Evolutionary conservation across 53 echinoderm and acorn worm species (phyloP), one percentile per base, ranked within the genome.

Genomic region (Mesocentrotus franciscanus): DNA sequence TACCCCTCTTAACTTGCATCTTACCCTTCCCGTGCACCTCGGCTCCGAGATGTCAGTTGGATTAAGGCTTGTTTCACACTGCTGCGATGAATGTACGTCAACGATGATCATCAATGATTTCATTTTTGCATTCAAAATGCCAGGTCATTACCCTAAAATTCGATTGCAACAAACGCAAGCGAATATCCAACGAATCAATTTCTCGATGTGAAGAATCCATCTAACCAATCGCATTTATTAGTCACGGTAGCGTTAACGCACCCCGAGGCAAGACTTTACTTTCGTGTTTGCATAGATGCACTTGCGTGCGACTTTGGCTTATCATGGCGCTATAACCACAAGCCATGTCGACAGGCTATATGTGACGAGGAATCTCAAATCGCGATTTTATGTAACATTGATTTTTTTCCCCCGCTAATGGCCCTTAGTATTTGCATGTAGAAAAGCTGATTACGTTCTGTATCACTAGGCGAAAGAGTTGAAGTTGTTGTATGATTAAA

Each of bases 271-370:
- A 36, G 81, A 42, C 81, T 39, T 81, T 18, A 81, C 81, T 42
- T 76, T 39, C 17, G 20, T 42, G 3, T 81, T 81, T 36, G 81
- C 81, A 39, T 81, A 33, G 81, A 36, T 42, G 81, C 81, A 18
- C 22, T 81, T 39, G 81, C 81, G 42, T 81, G 81, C 22, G 81
- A 42, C 81, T 39, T 42, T 81, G 81, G 81, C 81, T 81, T 81
- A 81, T 42, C 17, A 42, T 36, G 42, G 81, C 81, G 81, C 17
- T 81, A 36, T 9, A 81, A 81, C 81, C 81, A 42, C 81, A 39
- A 81, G 81, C 20, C 81, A 81, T 17, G 42, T 42, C 81, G 17
- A 42, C 17, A 18, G 42, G 81, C 81, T 42, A 6, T 81, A 27
- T 18, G 81, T 81, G 81, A 81, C 36, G 36, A 81, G 42, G 42